A percentile compares a stretch with the other conserved stretches of the same genome.
These are phyloP conservation scores for Brachionus koreanus DNA, from an alignment of 1,140 invertebrate genomes.

Conservation along the genomic window DNA sequence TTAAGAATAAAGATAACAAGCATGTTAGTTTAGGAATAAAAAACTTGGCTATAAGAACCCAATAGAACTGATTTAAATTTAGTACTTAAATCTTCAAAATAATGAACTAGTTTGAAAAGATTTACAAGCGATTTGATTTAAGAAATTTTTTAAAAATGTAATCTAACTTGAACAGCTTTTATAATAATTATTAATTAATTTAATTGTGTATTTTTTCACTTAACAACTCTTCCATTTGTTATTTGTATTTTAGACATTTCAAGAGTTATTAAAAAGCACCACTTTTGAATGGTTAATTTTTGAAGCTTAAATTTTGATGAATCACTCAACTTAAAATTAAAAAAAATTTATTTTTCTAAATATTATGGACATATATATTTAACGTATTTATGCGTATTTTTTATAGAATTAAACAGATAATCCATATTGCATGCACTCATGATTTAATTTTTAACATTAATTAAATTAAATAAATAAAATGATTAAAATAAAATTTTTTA, in stretches of 20 bases:
- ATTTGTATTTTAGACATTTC: background rate
- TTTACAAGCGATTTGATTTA: background rate
- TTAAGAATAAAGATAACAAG: background rate
- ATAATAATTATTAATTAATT: background rate
- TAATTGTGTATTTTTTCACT: background rate
- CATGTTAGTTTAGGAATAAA: background rate
- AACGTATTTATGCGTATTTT: background rate
- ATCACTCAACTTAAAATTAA: background rate
- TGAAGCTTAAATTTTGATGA: background rate
- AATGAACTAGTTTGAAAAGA: background rate
- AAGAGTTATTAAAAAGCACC: background rate
- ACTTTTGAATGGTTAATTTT: background rate
- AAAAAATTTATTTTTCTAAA: background rate
- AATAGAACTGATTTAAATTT: background rate
- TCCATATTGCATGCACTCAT: background rate
- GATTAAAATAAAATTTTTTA: background rate
- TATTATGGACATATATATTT: background rate
- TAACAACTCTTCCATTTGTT: conserved; percentile 12
- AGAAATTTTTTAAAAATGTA: background rate
- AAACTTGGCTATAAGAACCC: background rate
- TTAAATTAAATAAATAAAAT: background rate
- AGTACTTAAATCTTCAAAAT: background rate
- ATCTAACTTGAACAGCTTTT: background rate
- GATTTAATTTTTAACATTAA: background rate
- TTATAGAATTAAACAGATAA: background rate